A percentile compares a stretch with the other conserved stretches of the same genome.
phyloP scores from a whole-genome alignment of 2,888 invertebrate genomes.

The Idaea aversata region DNA sequence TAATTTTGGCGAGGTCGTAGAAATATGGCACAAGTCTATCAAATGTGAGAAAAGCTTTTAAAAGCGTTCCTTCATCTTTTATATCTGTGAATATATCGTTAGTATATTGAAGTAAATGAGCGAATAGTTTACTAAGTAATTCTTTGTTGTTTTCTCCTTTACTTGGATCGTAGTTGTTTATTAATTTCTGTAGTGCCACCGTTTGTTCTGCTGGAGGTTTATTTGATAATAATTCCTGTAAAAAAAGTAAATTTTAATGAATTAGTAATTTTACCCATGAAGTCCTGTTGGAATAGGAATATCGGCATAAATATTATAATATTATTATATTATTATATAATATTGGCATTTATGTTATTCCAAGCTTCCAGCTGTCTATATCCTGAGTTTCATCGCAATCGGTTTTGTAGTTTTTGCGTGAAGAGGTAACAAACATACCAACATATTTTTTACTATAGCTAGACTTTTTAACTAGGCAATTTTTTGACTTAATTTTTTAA shows the following conservation, averaged over 20 bases:
- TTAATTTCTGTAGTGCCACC: slow-evolving; percentile 87
- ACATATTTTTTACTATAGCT: too few species aligned
- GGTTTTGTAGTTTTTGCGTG: too few species aligned
- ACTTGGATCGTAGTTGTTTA: slow-evolving; percentile 93
- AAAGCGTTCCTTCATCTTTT: slow-evolving; percentile 58
- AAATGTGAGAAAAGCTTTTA: slow-evolving; percentile 81
- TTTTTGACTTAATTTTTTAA: background rate
- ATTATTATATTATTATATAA: too few species aligned
- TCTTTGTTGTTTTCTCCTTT: slow-evolving; percentile 89
- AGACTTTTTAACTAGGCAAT: too few species aligned
- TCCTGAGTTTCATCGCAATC: too few species aligned
- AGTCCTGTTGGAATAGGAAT: too few species aligned
- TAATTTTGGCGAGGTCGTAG: slow-evolving; percentile 86
- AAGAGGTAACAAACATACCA: too few species aligned
- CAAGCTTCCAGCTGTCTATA: too few species aligned
- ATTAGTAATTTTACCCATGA: slow-evolving; percentile 1
- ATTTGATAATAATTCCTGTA: slow-evolving; percentile 79
- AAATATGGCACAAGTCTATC: slow-evolving; percentile 79
- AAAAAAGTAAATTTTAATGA: slow-evolving; percentile 18
- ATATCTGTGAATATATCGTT: slow-evolving; percentile 82
- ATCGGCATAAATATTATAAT: too few species aligned
- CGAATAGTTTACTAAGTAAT: slow-evolving; percentile 86
- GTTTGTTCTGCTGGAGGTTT: slow-evolving; percentile 84
- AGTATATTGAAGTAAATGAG: slow-evolving; percentile 88
- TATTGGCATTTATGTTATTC: too few species aligned